Percentiles rank a stretch among this genome's conserved stretches.
Evolutionary conservation across 2,797 vertebrate genomes (phyloP).

Genomic region (Valencia hispanica): DNA sequence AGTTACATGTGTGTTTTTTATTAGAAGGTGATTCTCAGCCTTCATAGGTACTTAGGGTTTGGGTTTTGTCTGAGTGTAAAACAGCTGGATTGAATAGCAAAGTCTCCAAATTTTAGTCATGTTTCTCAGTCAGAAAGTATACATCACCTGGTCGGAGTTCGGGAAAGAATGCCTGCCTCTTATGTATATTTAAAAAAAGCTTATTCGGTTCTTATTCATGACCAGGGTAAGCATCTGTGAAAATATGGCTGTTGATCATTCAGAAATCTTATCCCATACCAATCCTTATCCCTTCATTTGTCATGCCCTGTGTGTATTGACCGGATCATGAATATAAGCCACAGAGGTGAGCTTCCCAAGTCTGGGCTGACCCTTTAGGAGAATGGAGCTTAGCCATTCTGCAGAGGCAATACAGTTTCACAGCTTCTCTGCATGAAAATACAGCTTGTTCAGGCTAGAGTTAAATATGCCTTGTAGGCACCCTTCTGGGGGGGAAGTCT

Average conservation of each 20-base stretch:
- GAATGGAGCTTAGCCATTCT: neutral
- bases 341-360: neutral
- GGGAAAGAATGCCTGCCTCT: neutral
- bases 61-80: neutral
- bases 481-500: neutral
- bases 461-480: neutral
- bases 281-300: neutral
- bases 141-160: neutral
- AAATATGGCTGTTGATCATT: neutral
- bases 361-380: constrained; percentile 1
- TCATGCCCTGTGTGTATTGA: neutral
- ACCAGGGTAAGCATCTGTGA: neutral
- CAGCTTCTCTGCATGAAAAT: constrained; percentile 1
- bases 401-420: neutral
- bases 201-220: neutral
- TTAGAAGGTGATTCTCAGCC: neutral
- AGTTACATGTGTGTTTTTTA: neutral
- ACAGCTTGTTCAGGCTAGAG: neutral
- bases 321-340: neutral
- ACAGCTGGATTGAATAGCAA: neutral
- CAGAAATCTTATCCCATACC: neutral
- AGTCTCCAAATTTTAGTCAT: neutral
- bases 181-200: too few species aligned
- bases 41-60: neutral
- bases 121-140: neutral